Percentiles rank a stretch among this genome's conserved stretches.
Conservation (phyloP, 2,888 invertebrate species). For the Melinaea menophilus region DNA sequence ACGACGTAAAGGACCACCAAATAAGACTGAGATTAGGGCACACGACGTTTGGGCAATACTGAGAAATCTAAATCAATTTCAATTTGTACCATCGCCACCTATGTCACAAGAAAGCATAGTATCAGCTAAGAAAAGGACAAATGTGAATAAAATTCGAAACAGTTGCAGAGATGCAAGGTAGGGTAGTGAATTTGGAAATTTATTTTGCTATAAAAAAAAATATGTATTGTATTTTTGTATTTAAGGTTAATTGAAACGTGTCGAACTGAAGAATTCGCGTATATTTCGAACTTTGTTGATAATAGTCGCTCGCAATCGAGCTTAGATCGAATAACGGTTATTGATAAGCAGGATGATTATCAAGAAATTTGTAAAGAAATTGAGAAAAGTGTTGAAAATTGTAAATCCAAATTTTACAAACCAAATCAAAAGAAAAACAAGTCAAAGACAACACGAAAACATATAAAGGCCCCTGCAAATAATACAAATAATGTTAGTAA, state of each 20-base stretch:
- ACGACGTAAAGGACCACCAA: constrained; percentile 12
- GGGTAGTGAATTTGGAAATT: not conserved
- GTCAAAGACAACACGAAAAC: not conserved
- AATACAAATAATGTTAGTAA: not conserved
- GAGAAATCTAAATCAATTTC: constrained; percentile 60
- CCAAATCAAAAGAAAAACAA: constrained; percentile 1
- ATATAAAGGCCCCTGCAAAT: not conserved
- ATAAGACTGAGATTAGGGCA: constrained; percentile 38
- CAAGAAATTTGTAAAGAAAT: constrained; percentile 24
- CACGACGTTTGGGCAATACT: constrained; percentile 65
- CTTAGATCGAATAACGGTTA: constrained; percentile 62
- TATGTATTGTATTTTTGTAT: constrained; percentile 24
- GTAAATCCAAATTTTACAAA: not conserved
- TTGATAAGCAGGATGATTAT: constrained; percentile 50
- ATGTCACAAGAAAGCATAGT: constrained; percentile 52
- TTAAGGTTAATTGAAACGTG: constrained; percentile 58
- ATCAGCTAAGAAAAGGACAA: constrained; percentile 41
- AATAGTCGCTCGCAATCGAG: constrained; percentile 53
- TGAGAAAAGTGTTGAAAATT: constrained; percentile 18
- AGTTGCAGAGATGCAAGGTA: constrained; percentile 51
- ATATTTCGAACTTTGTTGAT: constrained; percentile 55
- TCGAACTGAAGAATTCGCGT: constrained; percentile 59
- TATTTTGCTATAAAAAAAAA: constrained; percentile 6
- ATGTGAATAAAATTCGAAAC: constrained; percentile 35
- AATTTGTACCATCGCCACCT: constrained; percentile 56